Conservation (phyloP, 1,140 invertebrate species). For the Drosophila pruinosa region DNA sequence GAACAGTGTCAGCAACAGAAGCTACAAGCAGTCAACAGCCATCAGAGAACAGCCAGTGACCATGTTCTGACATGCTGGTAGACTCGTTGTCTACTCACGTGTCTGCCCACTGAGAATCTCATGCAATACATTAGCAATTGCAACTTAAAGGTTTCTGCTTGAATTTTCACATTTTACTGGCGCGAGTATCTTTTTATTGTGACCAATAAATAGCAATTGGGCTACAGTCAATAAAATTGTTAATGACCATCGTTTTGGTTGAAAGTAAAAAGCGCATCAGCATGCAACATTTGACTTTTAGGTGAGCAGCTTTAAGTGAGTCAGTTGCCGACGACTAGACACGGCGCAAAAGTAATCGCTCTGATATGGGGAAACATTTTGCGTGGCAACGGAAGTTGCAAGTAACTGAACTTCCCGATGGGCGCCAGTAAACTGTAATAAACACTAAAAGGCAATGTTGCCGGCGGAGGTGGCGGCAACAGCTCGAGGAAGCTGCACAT, state of each 20-base stretch:
- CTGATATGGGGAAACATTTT: slow-evolving; percentile 36
- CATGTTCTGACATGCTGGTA: slow-evolving; percentile 28
- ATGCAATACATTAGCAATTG: slow-evolving; percentile 35
- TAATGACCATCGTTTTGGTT: slow-evolving; percentile 38
- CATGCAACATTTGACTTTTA: slow-evolving; percentile 18
- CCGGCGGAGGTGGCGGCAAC: slow-evolving; percentile 1
- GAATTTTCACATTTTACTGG: slow-evolving; percentile 20
- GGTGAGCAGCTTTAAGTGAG: slow-evolving; percentile 4
- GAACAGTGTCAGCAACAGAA: slow-evolving; percentile 24
- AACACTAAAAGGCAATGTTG: slow-evolving; percentile 63
- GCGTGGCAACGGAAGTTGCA: slow-evolving; percentile 57
- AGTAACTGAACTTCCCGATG: slow-evolving; percentile 68
- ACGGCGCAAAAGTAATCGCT: slow-evolving; percentile 41
- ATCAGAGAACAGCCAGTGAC: neutral
- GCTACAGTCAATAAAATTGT: slow-evolving; percentile 62
- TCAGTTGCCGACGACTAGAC: slow-evolving; percentile 25
- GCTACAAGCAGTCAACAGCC: neutral
- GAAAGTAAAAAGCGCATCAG: neutral
- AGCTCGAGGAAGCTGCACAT: slow-evolving; percentile 55
- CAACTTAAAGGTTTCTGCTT: slow-evolving; percentile 42
- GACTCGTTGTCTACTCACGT: slow-evolving; percentile 42
- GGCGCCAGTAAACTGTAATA: slow-evolving; percentile 72
- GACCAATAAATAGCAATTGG: neutral
- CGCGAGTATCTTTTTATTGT: neutral
- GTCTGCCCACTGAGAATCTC: slow-evolving; percentile 39